These are phyloP conservation scores for Chloroclysta siterata DNA, from an alignment of 2,888 invertebrate genomes.

Conservation along the genomic window DNA sequence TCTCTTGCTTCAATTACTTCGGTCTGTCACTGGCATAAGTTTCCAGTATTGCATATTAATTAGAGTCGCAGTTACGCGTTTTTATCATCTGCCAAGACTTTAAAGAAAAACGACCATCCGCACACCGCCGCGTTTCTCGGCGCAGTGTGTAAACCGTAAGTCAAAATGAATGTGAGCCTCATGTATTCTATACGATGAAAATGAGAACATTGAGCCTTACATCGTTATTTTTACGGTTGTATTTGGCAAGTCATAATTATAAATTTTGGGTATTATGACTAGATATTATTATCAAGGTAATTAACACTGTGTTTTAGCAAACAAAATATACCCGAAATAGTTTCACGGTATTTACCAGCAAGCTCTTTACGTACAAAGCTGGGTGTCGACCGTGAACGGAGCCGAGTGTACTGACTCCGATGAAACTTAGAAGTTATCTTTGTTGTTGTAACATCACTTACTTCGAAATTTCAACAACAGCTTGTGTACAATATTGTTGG, in stretches of 20 bases:
- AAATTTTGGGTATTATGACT: conserved; percentile 26
- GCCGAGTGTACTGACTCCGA: neutral
- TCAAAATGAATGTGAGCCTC: neutral
- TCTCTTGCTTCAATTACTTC: too few relatives aligned
- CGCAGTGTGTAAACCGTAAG: too few relatives aligned
- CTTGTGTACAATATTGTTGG: too few relatives aligned
- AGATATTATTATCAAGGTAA: conserved; percentile 21
- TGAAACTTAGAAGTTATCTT: too few relatives aligned
- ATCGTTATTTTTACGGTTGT: conserved; percentile 2
- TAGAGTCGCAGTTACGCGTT: too few relatives aligned
- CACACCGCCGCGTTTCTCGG: too few relatives aligned
- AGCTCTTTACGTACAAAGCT: neutral
- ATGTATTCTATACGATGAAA: neutral
- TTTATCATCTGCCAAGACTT: too few relatives aligned
- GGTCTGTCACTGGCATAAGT: too few relatives aligned
- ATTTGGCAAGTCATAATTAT: conserved; percentile 20
- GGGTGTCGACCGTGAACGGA: neutral
- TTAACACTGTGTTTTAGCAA: neutral
- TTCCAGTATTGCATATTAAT: too few relatives aligned
- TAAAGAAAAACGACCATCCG: too few relatives aligned
- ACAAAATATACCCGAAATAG: conserved; percentile 14
- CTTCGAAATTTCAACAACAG: neutral
- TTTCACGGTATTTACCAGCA: conserved; percentile 4
- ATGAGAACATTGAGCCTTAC: conserved; percentile 17
- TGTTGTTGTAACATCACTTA: neutral